phyloP scores from a whole-genome alignment of 2,888 invertebrate genomes.

The Diarsia mendica region DNA sequence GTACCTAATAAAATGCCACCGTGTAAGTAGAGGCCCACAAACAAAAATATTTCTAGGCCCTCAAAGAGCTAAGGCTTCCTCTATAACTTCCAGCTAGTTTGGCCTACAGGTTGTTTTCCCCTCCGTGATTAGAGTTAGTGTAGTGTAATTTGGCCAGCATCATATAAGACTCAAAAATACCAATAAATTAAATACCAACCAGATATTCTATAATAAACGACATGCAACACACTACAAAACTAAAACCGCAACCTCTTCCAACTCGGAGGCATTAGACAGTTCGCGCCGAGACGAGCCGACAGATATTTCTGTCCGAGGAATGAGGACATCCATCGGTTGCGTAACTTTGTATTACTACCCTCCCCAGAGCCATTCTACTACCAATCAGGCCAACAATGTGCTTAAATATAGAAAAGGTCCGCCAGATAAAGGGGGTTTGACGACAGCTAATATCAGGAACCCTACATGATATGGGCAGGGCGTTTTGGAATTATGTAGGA shows the following conservation, averaged over 20 bases:
- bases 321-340: conserved; percentile 80
- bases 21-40: background rate
- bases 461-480: conserved; percentile 45
- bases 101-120: background rate
- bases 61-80: background rate
- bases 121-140: background rate
- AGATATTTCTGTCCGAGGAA: conserved; percentile 79
- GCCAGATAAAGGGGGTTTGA: conserved; percentile 56
- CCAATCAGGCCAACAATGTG: conserved; percentile 63
- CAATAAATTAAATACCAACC: too few relatives aligned
- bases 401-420: conserved; percentile 67
- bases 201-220: background rate
- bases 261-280: conserved; percentile 43
- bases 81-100: background rate
- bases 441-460: conserved; percentile 59
- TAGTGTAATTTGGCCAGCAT: background rate
- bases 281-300: conserved; percentile 57
- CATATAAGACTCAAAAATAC: too few relatives aligned
- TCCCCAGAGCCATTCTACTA: conserved; percentile 55
- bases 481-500: conserved; percentile 56
- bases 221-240: background rate
- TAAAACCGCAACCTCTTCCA: conserved; percentile 38
- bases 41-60: background rate
- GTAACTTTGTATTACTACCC: conserved; percentile 74
- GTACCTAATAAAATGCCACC: background rate